Evolutionary conservation across 1,140 invertebrate species (phyloP), one percentile per base, ranked within the genome.

Genomic region (Solenopsis fugax): DNA sequence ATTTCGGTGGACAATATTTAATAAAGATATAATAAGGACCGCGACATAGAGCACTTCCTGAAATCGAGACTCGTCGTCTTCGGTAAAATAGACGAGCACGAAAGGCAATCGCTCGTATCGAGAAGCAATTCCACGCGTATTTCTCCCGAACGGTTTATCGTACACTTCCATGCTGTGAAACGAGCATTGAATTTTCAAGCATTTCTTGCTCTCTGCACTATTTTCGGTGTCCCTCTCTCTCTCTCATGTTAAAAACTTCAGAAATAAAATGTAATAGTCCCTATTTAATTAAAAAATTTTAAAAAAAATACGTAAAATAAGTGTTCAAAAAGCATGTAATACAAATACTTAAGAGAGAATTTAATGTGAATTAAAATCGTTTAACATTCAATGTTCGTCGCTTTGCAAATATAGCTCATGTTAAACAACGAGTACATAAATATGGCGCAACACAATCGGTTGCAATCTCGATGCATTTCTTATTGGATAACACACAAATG

Each of bases 91-190:
- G 82, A 62, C 41, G 18, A 52, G n/a, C 21, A 54, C 60, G 37
- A 73, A 60, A 21, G 37, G 34, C 29, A 62, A 69, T 21, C 29
- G 45, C 41, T 77, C 37, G 73, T 65, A 72, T 73, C 75, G 67
- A 75, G 50, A 81, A 81, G 50, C 78, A 81, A 81, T 81, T 81
- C 78, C 50, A 45, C 64, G 65, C 52, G 78, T 71, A 81, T 71
- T 81, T 56, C 62, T 81, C 21, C 21, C 64, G 13, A 71, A 81
- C 50, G 64, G 64, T 81, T 81, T 81, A 81, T 81, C 64, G 64
- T 71, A 56, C 65, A 69, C 50, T 71, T 81, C 21, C 78, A 34
- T 81, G 77, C 64, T 56, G 77, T 48, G 50, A 41, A 71, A 81
- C 37, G 78, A 7, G 50, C 65, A 81, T 81, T 37, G 78, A 71